These are phyloP conservation scores for Pachycephala philippinensis DNA, from an alignment of 2,113 vertebrate species.

Conservation along the genomic window DNA sequence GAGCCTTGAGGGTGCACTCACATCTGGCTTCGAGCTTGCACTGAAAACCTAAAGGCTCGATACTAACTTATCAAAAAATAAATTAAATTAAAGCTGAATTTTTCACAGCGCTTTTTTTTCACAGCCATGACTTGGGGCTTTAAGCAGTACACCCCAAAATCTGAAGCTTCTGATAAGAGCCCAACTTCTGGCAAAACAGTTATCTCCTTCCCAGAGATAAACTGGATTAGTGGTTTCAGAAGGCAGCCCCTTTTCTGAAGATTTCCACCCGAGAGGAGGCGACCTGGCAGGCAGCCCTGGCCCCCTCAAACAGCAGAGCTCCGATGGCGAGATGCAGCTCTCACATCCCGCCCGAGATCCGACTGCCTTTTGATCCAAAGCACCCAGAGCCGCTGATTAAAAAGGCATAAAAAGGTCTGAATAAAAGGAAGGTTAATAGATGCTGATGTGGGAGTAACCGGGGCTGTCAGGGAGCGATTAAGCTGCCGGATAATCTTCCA, in stretches of 20 bases:
- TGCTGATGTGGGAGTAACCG: constrained; percentile 25
- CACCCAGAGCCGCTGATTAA: not conserved
- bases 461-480: constrained; percentile 60
- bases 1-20: constrained; percentile 19
- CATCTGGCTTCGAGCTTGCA: not conserved
- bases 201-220: not conserved
- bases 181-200: not conserved
- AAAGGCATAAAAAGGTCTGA: not conserved
- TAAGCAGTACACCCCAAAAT: not conserved
- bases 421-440: constrained; percentile 38
- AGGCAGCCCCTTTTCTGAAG: not conserved
- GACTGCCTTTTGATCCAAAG: not conserved
- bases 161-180: not conserved
- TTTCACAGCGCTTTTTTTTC: not conserved
- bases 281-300: not conserved
- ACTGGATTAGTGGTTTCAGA: not conserved
- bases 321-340: not conserved
- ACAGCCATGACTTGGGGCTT: not conserved
- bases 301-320: not conserved
- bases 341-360: not conserved
- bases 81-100: constrained; percentile 8
- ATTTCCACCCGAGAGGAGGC: not conserved
- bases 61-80: not conserved
- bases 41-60: not conserved
- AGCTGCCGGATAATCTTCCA: constrained; percentile 52